Evolutionary conservation across 2,113 vertebrate genomes (phyloP), one percentile per base, ranked within the genome.

Genomic region (Smithornis capensis): DNA sequence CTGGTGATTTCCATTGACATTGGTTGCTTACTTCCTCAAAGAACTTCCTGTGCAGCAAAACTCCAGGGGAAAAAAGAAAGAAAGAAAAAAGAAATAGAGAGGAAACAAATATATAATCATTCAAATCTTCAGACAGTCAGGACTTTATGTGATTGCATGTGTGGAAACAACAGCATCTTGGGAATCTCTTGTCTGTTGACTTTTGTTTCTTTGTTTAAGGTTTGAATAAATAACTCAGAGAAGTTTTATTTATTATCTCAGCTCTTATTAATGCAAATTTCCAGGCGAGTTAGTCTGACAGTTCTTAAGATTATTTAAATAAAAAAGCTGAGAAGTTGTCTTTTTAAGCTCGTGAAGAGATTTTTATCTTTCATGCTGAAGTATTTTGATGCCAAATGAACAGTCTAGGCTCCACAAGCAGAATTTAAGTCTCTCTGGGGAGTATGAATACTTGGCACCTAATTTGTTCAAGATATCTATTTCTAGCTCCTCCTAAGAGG

Each of bases 391-490:
- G 5, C 55, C 74, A 85, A 74, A 83, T 16, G 60, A 87, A 83
- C 22, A 62, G 12, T 17, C 42, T 74, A 65, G 75, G 50, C 67
- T 95, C 45, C 60, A 70, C 63, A 73, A 81, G 62, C 40, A 90
- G 42, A 89, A 88, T 92, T 92, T 77, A 87, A 88, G 42, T 90
- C 67, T 93, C 75, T 67, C 85, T 52, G n/a, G 82, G 38, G 67
- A 89, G 19, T 56, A 55, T 12, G 47, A 91, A 56, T 68, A 83
- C 65, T 90, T 95, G 71, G 35, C 59, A 65, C 23, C 7, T 57
- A 53, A 59, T 70, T 70, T 87, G 49, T 82, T 55, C 38, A 69
- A 83, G 38, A 80, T 85, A 89, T 62, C 67, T 85, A 85, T 94
- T 96, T 91, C 59, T 95, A 57, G 9, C 65, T 90, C 40, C 19